These are phyloP conservation scores for Gymnothorax reevesii DNA, from an alignment of 2,797 vertebrate genomes.

Conservation along the genomic window DNA sequence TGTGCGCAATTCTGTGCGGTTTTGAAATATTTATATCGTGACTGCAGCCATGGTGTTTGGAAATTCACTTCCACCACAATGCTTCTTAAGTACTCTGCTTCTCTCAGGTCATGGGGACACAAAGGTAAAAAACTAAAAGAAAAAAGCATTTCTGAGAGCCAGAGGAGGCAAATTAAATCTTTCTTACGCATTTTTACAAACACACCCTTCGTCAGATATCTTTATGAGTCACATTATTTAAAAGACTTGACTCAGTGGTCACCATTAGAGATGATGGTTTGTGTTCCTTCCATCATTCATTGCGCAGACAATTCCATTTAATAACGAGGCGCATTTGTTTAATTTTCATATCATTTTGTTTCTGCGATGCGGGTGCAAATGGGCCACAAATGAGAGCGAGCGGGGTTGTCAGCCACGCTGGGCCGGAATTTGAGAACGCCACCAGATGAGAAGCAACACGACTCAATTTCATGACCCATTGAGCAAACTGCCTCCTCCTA, in stretches of 20 bases:
- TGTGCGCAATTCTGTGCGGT: background rate
- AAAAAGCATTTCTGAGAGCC: background rate
- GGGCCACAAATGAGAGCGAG: background rate
- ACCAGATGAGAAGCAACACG: background rate
- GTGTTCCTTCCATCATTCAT: background rate
- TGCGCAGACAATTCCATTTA: background rate
- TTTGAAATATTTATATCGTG: background rate
- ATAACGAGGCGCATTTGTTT: background rate
- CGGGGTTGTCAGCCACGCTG: background rate
- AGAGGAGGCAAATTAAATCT: background rate
- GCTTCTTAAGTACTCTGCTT: background rate
- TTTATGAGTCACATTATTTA: background rate
- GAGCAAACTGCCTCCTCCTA: background rate
- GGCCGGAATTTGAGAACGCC: background rate
- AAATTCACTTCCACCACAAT: background rate
- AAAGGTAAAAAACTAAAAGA: background rate
- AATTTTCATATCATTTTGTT: background rate
- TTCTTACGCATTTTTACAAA: no score
- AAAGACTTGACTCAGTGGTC: background rate
- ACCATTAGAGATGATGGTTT: background rate
- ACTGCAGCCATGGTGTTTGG: background rate
- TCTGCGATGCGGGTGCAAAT: background rate
- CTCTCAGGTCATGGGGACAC: background rate
- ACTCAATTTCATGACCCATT: constrained; percentile 17
- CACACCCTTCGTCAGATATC: no score